Evolutionary conservation across 1,140 invertebrate genomes (phyloP).

Genomic region (Panagrolaimus sp.): DNA sequence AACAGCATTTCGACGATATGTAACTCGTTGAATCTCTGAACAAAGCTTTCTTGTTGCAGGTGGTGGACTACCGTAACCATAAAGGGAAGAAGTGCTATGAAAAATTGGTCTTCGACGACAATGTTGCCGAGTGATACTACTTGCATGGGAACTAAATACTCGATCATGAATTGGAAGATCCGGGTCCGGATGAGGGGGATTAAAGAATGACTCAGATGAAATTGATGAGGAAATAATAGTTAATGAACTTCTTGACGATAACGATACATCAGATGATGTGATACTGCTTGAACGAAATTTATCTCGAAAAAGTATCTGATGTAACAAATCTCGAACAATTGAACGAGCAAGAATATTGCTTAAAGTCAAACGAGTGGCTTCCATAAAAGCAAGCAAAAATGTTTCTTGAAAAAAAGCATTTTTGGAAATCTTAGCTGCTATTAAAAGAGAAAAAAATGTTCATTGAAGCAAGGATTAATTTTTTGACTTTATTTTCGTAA

Average conservation of each 20-base stretch:
- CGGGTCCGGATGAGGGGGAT: neutral
- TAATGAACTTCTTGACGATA: no score
- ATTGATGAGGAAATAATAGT: neutral
- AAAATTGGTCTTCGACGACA: neutral
- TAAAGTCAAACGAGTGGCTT: neutral
- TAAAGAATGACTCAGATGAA: neutral
- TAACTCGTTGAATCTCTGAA: neutral
- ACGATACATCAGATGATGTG: no score
- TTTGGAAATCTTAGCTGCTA: no score
- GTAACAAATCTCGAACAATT: neutral
- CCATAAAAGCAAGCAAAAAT: no score
- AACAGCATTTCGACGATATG: neutral
- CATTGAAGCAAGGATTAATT: no score
- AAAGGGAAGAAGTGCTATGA: no score
- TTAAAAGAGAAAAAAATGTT: no score
- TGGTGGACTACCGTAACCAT: no score
- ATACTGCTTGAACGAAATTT: no score
- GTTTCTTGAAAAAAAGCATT: no score
- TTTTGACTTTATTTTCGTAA: no score
- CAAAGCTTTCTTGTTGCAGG: neutral
- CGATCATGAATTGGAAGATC: neutral
- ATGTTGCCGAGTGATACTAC: neutral
- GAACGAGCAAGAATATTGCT: neutral
- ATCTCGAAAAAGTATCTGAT: neutral
- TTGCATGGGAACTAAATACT: neutral